Evolutionary conservation across 2,888 invertebrate genomes (phyloP), one percentile per base, ranked within the genome.

Genomic region (Drosophila anomelani): DNA sequence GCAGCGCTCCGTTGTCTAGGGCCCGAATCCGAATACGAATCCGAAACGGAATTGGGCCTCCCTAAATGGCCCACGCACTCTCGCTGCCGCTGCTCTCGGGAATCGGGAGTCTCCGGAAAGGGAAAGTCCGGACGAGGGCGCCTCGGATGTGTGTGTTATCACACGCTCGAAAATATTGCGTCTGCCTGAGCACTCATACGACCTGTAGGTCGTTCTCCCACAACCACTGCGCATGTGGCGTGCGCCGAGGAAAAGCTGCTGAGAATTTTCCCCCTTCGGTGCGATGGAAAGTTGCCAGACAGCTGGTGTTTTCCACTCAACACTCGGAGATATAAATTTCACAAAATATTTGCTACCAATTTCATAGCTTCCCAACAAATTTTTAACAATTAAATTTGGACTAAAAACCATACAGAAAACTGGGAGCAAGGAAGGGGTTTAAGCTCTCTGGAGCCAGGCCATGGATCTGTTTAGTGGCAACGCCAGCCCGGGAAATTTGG

Each of bases 121-220:
- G 68, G 72, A 86, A 83, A 83, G 82, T 68, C 67, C 77, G 66
- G 68, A 58, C 69, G 66, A 75, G 41, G 38, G 64, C 41, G 5
- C 41, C 32, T 36, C 44, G 59, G 47, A 47, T 47, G 67, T 59
- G 67, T 59, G 84, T 81, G 75, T 83, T 86, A 83, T 83, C 86
- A 85, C 86, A 85, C 81, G 73, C 79, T 75, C 81, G 75, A 85
- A 85, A 76, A 80, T 88, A 73, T 85, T 88, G 88, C 80, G 88
- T 80, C 81, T 80, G 70, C 54, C 49, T 53, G 74, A 71, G 47
- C 75, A 68, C 86, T 76, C 77, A 84, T 86, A 85, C 85, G 88
- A 88, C 85, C 77, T 81, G 85, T 85, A 72, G 81, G 78, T 79
- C 81, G 70, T 62, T 49, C 51, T 20, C 44, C 3, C 4, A 0